Evolutionary conservation across 2,797 vertebrate genomes (phyloP).

Genomic region (Anguilla obscura): DNA sequence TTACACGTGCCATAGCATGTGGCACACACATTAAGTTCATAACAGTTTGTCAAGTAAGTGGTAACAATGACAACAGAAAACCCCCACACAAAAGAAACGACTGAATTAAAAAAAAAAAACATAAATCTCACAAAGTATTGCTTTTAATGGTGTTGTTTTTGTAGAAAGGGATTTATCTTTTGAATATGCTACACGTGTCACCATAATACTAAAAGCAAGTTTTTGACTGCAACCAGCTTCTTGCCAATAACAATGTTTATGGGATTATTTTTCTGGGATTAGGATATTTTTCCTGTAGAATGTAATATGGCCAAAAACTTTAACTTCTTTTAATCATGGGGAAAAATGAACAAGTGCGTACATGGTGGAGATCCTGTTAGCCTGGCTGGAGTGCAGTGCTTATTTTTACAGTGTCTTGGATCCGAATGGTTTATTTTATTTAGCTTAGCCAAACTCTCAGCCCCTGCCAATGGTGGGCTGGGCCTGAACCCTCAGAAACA

Average conservation of each 20-base stretch:
- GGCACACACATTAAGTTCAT: not conserved
- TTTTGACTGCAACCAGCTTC: conserved; percentile 23
- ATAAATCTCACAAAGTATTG: not conserved
- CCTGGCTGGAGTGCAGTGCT: conserved; percentile 58
- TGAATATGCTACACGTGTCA: not conserved
- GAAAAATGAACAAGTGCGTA: conserved; percentile 70
- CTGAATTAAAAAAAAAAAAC: not conserved
- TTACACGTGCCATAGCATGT: not conserved
- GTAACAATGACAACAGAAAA: not conserved
- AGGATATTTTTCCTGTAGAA: conserved; percentile 63
- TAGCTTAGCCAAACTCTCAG: conserved; percentile 62
- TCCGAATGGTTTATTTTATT: conserved; percentile 74
- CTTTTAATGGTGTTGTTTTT: not conserved
- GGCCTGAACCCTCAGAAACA: conserved; percentile 7
- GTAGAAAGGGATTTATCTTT: not conserved
- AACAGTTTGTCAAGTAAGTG: not conserved
- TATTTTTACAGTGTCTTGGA: conserved; percentile 72
- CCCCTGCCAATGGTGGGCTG: conserved; percentile 26
- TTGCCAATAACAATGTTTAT: conserved; percentile 62
- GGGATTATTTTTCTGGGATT: conserved; percentile 71
- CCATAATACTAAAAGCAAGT: not conserved
- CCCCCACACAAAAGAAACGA: not conserved
- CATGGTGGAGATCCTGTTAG: conserved; percentile 55
- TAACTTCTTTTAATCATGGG: conserved; percentile 75
- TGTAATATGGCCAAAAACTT: conserved; percentile 67